phyloP scores from a whole-genome alignment of 2,797 vertebrate genomes.

The Miichthys miiuy region DNA sequence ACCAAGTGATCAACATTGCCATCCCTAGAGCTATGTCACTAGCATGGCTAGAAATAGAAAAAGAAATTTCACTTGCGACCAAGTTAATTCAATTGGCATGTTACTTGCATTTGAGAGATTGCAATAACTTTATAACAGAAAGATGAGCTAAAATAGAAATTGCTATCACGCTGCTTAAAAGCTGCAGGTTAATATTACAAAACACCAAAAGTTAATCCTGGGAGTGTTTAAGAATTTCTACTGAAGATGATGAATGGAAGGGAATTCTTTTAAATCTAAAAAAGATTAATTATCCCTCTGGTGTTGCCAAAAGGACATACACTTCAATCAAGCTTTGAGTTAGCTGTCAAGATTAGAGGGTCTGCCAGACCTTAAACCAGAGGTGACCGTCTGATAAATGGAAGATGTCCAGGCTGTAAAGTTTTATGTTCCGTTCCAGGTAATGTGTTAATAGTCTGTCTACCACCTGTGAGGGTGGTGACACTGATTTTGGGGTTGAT shows the following conservation, averaged over 20 bases:
- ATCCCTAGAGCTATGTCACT: too few relatives aligned
- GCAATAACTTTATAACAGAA: background rate
- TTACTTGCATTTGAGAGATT: background rate
- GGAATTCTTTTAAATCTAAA: background rate
- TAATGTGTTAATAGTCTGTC: slow-evolving; percentile 68
- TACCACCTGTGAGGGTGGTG: slow-evolving; percentile 49
- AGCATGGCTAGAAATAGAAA: too few relatives aligned
- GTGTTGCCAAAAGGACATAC: slow-evolving; percentile 25
- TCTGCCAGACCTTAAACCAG: slow-evolving; percentile 47
- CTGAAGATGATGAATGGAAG: background rate
- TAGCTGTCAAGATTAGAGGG: slow-evolving; percentile 26
- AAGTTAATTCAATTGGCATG: background rate
- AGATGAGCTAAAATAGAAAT: background rate
- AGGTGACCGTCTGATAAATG: slow-evolving; percentile 63
- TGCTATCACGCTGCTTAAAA: background rate
- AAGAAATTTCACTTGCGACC: too few relatives aligned
- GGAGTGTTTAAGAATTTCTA: background rate
- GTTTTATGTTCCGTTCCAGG: slow-evolving; percentile 64
- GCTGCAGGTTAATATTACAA: background rate
- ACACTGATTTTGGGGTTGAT: slow-evolving; percentile 23
- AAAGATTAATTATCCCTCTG: slow-evolving; percentile 4
- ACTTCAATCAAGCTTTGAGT: slow-evolving; percentile 38
- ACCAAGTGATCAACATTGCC: too few relatives aligned
- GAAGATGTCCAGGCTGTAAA: slow-evolving; percentile 57
- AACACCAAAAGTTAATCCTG: background rate